These are phyloP conservation scores for Manis pentadactyla DNA, from an alignment of 2,797 vertebrate genomes.

Conservation along the genomic window DNA sequence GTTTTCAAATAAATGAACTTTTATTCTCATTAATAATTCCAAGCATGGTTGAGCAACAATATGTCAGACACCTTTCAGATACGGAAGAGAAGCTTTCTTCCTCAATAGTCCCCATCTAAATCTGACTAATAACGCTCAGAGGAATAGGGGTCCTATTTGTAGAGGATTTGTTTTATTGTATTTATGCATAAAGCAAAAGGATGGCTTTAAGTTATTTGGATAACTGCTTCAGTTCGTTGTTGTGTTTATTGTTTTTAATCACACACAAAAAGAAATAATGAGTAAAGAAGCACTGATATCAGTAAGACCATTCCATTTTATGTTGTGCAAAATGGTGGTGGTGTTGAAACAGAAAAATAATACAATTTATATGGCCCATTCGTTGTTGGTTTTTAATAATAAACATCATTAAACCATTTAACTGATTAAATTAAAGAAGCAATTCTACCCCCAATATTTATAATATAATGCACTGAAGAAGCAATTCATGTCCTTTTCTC, in stretches of 20 bases:
- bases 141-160: neutral
- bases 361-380: neutral
- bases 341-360: neutral
- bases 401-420: conserved; percentile 11
- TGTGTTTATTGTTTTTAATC: neutral
- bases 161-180: neutral
- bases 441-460: neutral
- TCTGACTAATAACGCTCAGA: neutral
- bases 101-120: neutral
- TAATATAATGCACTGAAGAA: neutral
- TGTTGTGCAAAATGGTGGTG: neutral
- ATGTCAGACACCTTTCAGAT: conserved; percentile 9
- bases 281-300: neutral
- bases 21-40: conserved; percentile 43
- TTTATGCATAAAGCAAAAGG: conserved; percentile 14
- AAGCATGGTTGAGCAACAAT: neutral
- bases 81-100: neutral
- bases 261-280: neutral
- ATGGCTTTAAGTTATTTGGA: neutral
- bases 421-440: neutral
- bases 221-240: neutral
- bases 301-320: neutral
- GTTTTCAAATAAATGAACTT: conserved; percentile 1
- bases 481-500: conserved; percentile 9
- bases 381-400: neutral